These are phyloP conservation scores for Centropus unirufus DNA, from an alignment of 2,113 vertebrate species.

Conservation along the genomic window DNA sequence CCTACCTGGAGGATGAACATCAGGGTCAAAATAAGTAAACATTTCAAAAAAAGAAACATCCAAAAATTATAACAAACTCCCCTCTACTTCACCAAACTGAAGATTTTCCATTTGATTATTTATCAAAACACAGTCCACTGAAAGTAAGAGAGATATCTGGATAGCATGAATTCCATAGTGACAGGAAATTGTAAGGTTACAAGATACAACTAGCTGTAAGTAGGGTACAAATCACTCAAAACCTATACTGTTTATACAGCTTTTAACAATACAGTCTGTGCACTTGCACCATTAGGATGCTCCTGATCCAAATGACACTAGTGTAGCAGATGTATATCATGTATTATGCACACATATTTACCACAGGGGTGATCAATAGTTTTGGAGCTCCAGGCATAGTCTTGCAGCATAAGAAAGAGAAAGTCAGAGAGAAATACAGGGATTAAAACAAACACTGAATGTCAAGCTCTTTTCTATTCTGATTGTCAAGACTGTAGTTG, in stretches of 20 bases:
- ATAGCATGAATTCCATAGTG: conserved; percentile 47
- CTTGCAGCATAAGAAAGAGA: neutral
- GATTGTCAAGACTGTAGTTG: neutral
- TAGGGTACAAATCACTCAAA: neutral
- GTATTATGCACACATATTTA: neutral
- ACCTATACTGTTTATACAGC: neutral
- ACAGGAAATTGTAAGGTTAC: neutral
- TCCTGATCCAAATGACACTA: neutral
- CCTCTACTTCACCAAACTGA: neutral
- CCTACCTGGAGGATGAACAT: conserved; percentile 35
- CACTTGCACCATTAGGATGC: neutral
- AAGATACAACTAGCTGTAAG: neutral
- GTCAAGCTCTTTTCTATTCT: neutral
- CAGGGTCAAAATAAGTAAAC: neutral
- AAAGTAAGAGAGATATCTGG: conserved; percentile 65
- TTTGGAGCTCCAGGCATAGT: neutral
- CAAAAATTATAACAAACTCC: neutral
- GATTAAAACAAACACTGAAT: conserved; percentile 22
- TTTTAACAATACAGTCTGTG: neutral
- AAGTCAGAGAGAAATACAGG: neutral
- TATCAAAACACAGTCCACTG: conserved; percentile 65
- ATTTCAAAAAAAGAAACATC: neutral
- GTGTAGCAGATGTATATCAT: neutral
- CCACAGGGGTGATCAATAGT: neutral
- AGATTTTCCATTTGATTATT: neutral